These are phyloP conservation scores for Calycopis cecrops DNA, from an alignment of 1,140 invertebrate species.

Conservation along the genomic window DNA sequence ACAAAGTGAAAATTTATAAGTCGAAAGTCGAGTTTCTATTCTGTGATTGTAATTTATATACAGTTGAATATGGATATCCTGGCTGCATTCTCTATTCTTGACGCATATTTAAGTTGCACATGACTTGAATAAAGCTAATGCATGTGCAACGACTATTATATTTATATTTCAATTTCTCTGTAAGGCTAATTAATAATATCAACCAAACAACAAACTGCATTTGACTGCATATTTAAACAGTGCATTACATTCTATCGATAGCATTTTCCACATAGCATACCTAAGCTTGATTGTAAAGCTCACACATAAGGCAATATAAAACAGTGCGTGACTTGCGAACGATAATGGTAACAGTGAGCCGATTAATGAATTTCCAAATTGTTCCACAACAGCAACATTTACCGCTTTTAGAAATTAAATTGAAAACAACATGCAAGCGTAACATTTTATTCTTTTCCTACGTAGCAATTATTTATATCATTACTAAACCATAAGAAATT, in stretches of 20 bases:
- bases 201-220: constrained; percentile 57
- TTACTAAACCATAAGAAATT: too few species aligned
- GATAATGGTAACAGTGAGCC: constrained; percentile 35
- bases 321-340: constrained; percentile 34
- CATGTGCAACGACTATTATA: constrained; percentile 54
- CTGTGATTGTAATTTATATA: constrained; percentile 40
- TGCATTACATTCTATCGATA: constrained; percentile 44
- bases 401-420: too few species aligned
- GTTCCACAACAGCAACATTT: constrained; percentile 24
- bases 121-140: constrained; percentile 56
- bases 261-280: constrained; percentile 36
- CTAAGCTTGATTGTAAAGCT: constrained; percentile 20
- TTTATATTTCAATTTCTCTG: neutral
- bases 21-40: constrained; percentile 44
- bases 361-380: constrained; percentile 24
- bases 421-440: too few species aligned
- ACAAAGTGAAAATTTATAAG: neutral
- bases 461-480: too few species aligned
- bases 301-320: constrained; percentile 22
- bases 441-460: too few species aligned
- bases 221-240: constrained; percentile 45
- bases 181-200: neutral
- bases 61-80: constrained; percentile 49
- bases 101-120: constrained; percentile 45
- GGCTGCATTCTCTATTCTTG: constrained; percentile 45